A percentile compares a stretch with the other conserved stretches of the same genome.
phyloP scores from a whole-genome alignment of 2,113 vertebrate genomes.

The Genyomyrus donnyi region DNA sequence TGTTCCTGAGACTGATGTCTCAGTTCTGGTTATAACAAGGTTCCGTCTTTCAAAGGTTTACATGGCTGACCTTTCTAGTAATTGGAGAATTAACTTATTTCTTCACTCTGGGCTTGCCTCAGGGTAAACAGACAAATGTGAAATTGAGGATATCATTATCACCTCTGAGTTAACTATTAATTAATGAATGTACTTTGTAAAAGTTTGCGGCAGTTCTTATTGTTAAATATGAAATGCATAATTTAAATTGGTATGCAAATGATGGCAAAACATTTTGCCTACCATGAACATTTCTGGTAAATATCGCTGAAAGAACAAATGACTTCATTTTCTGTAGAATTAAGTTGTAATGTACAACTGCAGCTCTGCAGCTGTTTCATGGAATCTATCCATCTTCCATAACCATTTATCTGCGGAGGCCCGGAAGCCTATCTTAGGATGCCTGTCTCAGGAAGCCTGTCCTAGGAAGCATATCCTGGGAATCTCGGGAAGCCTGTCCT shows the following conservation, averaged over 20 bases:
- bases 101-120: neutral
- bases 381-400: neutral
- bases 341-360: neutral
- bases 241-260: neutral
- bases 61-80: neutral
- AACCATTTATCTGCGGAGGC: neutral
- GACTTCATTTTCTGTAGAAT: neutral
- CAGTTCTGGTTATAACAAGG: neutral
- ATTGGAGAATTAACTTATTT: neutral
- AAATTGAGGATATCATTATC: neutral
- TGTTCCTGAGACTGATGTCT: neutral
- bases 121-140: neutral
- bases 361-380: neutral
- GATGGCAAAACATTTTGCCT: neutral
- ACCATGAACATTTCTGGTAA: neutral
- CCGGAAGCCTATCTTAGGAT: neutral
- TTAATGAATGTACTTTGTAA: constrained; percentile 4
- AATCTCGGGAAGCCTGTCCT: no score
- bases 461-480: no score
- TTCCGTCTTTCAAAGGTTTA: neutral
- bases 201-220: neutral
- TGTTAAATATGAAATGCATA: constrained; percentile 2
- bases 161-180: neutral
- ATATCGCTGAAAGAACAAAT: neutral
- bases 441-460: no score